Conservation (phyloP, 2,888 invertebrate species). For the Calephelis perditalis region DNA sequence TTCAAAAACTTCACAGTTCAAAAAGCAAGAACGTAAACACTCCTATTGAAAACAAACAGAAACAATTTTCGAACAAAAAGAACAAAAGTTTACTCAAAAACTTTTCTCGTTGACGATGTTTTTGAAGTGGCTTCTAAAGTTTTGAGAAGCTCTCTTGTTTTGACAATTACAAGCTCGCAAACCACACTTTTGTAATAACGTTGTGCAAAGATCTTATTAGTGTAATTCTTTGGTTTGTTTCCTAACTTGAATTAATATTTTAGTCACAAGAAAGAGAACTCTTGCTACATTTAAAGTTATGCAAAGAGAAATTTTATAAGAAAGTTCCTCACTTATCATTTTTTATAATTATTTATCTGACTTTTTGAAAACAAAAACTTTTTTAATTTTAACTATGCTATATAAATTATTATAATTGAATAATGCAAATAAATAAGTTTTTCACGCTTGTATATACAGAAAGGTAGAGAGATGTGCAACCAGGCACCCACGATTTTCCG, state of each 20-base stretch:
- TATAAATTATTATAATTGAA: too few relatives aligned
- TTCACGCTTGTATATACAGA: too few relatives aligned
- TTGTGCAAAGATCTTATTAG: constrained; percentile 9
- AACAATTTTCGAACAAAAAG: constrained; percentile 7
- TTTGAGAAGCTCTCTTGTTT: constrained; percentile 7
- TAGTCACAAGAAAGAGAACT: background rate
- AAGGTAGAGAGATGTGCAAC: too few relatives aligned
- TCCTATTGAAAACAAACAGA: background rate
- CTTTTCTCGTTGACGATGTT: constrained; percentile 1
- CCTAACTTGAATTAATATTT: background rate
- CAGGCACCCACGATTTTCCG: too few relatives aligned
- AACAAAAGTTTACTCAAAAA: constrained; percentile 10
- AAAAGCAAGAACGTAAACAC: constrained; percentile 5
- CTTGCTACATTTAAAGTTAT: background rate
- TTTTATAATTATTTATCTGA: too few relatives aligned
- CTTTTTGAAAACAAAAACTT: too few relatives aligned
- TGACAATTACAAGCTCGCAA: constrained; percentile 13
- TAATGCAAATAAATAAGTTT: too few relatives aligned
- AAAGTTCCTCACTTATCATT: background rate
- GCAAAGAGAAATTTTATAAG: background rate
- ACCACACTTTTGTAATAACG: constrained; percentile 10
- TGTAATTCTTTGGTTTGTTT: constrained; percentile 12
- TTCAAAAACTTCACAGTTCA: constrained; percentile 10
- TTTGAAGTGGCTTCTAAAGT: constrained; percentile 9
- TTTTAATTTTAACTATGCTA: too few relatives aligned